Base-by-base conservation (phyloP, 1,140 invertebrate genomes). In the Drosophila sp. region DNA sequence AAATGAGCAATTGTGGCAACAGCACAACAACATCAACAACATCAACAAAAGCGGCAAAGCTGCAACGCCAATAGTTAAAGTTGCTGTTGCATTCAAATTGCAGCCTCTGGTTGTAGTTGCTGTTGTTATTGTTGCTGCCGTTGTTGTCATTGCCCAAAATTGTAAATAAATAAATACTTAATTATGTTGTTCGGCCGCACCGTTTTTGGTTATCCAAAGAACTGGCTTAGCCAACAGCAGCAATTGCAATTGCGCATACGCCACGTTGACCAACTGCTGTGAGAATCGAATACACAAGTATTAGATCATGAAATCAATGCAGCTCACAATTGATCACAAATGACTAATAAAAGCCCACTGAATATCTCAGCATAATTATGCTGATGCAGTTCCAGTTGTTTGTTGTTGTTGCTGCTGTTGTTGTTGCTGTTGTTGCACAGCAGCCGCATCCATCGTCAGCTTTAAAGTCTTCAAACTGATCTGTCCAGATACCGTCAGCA, bases 101-200 rank as follows among this genome's bases (percentile, higher is more conserved):
- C 64, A 69, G 70, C 54, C 48, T 45, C 53, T 64, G 57, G 53
- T 34, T 65, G 58, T 13, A 51, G 53, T 34, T 65, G 58, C 11
- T 67, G 77, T 7, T 36, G 67, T 11, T 75, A 51, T 14, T 41
- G 40, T n/a, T 62, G 66, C 25, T 61, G 63, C 7, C 63, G 56
- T 11, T 78, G 76, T 53, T 53, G 79, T 78, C 77, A 63, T 89
- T 87, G 82, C 83, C 83, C 83, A 89, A 87, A 87, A 89, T 82
- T 82, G 83, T 83, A 87, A 87, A 87, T 89, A 87, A 87, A 87
- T 89, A 87, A 87, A 87, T 89, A 87, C 83, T 87, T 87, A 87
- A 87, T 87, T 87, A 87, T 87, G 83, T 87, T 87, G 83, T 89
- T 87, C 71, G 82, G 70, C 65, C 65, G 67, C 77, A 61, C 80